phyloP scores from a whole-genome alignment of 2,113 vertebrate genomes.

The Eptesicus fuscus region DNA sequence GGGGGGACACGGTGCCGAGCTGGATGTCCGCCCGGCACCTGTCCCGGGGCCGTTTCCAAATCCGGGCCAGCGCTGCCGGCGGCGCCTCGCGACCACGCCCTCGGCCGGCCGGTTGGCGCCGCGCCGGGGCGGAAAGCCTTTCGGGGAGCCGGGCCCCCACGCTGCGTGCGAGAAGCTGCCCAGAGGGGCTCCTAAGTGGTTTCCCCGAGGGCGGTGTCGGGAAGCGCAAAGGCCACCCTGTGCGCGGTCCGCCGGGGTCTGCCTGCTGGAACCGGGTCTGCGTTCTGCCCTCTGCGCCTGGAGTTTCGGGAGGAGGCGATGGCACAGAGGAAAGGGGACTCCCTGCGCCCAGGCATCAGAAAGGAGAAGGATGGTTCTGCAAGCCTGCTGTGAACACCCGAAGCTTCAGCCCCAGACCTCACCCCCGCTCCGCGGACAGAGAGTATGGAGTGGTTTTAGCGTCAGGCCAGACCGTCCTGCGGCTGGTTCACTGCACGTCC shows the following conservation, averaged over 20 bases:
- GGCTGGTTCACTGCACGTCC: not conserved
- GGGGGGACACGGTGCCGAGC: not conserved
- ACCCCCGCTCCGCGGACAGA: not conserved
- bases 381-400: not conserved
- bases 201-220: not conserved
- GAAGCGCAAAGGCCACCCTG: not conserved
- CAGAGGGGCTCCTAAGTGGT: not conserved
- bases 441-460: not conserved
- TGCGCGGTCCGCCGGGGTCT: fast-evolving
- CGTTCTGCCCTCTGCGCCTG: not conserved
- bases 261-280: not conserved
- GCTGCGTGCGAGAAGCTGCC: not conserved
- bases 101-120: not conserved
- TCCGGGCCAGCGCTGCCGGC: not conserved
- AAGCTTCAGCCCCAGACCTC: not conserved
- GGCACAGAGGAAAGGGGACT: not conserved
- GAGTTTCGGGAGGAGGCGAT: not conserved
- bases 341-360: not conserved
- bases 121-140: not conserved
- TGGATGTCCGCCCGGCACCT: not conserved
- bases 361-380: not conserved
- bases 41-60: not conserved
- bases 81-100: not conserved
- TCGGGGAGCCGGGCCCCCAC: not conserved
- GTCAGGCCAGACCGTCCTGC: not conserved